Percentiles rank a stretch among this genome's conserved stretches.
These are phyloP conservation scores for Venusia cambrica DNA, from an alignment of 2,888 invertebrate genomes.

Conservation along the genomic window DNA sequence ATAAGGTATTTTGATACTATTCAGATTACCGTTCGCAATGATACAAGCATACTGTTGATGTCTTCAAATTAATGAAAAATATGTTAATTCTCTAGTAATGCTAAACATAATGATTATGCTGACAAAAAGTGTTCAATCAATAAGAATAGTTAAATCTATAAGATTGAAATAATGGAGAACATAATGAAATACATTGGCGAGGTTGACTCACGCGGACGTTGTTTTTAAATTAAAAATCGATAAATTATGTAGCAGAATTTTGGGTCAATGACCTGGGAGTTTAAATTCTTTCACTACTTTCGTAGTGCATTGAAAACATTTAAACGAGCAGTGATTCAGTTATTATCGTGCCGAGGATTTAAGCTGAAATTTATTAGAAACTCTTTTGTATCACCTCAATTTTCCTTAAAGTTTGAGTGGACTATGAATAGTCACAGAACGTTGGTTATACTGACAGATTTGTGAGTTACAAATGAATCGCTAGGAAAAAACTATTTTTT, in stretches of 20 bases:
- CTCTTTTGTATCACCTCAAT: slow-evolving; percentile 64
- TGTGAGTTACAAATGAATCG: slow-evolving; percentile 66
- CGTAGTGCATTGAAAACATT: slow-evolving; percentile 60
- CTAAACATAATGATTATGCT: slow-evolving; percentile 36
- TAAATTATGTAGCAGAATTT: slow-evolving; percentile 60
- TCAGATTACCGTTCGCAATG: slow-evolving; percentile 3
- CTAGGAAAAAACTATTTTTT: slow-evolving; percentile 52
- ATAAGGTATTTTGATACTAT: no score
- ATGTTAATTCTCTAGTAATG: slow-evolving; percentile 27
- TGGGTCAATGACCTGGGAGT: slow-evolving; percentile 55
- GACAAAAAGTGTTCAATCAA: slow-evolving; percentile 35
- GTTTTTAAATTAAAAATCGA: slow-evolving; percentile 51
- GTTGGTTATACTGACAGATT: slow-evolving; percentile 70
- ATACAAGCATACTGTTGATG: slow-evolving; percentile 16
- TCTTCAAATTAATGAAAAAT: slow-evolving; percentile 21
- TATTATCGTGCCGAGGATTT: slow-evolving; percentile 59
- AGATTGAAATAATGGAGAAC: slow-evolving; percentile 27
- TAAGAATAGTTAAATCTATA: no score
- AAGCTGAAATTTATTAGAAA: slow-evolving; percentile 65
- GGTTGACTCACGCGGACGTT: slow-evolving; percentile 42
- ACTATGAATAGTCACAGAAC: slow-evolving; percentile 66
- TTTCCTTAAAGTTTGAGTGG: slow-evolving; percentile 45
- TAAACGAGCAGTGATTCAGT: slow-evolving; percentile 29
- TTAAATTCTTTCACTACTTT: slow-evolving; percentile 54
- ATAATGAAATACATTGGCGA: slow-evolving; percentile 30